A percentile compares a stretch with the other conserved stretches of the same genome.
phyloP scores from a whole-genome alignment of 2,113 vertebrate species.

The Abramis brama region DNA sequence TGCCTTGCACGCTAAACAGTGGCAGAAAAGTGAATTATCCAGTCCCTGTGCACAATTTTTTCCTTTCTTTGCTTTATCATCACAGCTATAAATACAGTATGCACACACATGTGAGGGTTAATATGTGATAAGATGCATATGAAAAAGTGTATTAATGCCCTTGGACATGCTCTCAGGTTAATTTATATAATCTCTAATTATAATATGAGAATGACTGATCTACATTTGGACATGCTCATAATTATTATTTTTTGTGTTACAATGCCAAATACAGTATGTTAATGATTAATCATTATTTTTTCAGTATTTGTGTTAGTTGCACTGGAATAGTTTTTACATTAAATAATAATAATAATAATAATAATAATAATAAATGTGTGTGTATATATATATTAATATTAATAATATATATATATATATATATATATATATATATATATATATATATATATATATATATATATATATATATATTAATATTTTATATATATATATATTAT shows the following conservation, averaged over 20 bases:
- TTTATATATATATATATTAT: too few species aligned
- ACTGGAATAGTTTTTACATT: too few species aligned
- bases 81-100: slow-evolving; percentile 32
- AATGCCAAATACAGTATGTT: not conserved
- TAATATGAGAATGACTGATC: not conserved
- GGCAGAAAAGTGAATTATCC: slow-evolving; percentile 56
- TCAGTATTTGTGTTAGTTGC: too few species aligned
- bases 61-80: slow-evolving; percentile 22
- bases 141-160: not conserved
- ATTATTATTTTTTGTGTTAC: not conserved
- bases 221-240: not conserved
- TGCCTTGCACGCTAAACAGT: slow-evolving; percentile 57
- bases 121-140: not conserved
- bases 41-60: slow-evolving; percentile 19
- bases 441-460: too few species aligned
- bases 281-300: not conserved
- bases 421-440: too few species aligned
- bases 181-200: not conserved
- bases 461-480: too few species aligned
- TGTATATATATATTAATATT: too few species aligned
- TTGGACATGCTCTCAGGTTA: not conserved
- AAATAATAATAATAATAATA: too few species aligned
- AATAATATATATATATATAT: too few species aligned
- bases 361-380: too few species aligned
- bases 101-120: not conserved